Evolutionary conservation across 2,113 vertebrate genomes (phyloP).

Genomic region (Balaenoptera acutorostrata): DNA sequence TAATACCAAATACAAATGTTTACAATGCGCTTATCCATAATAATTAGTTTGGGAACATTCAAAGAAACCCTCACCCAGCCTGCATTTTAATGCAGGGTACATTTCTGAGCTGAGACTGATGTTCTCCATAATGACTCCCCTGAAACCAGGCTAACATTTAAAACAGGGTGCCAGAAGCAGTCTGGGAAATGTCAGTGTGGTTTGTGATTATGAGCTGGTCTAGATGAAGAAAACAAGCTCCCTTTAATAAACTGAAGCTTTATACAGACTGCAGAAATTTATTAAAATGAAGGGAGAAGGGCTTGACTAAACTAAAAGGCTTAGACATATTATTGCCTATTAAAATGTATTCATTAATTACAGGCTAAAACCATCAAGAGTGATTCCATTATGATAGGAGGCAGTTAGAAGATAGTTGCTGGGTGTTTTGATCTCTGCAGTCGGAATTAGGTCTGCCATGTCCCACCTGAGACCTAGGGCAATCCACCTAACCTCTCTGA

Average conservation of each 20-base stretch:
- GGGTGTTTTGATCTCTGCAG: neutral
- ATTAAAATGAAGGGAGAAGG: slow-evolving; percentile 22
- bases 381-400: neutral
- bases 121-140: neutral
- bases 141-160: slow-evolving; percentile 58
- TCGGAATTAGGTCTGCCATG: neutral
- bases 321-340: slow-evolving; percentile 8
- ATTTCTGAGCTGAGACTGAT: slow-evolving; percentile 28
- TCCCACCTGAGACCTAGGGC: neutral
- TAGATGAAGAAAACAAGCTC: slow-evolving; percentile 51
- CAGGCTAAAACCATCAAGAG: neutral
- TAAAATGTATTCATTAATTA: slow-evolving; percentile 47
- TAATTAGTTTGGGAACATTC: slow-evolving; percentile 16
- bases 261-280: neutral
- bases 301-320: neutral
- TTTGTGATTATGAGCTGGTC: neutral
- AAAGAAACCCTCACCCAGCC: slow-evolving; percentile 6
- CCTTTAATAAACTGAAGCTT: slow-evolving; percentile 12
- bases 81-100: slow-evolving; percentile 34
- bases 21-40: neutral
- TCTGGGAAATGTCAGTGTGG: slow-evolving; percentile 46
- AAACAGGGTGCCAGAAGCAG: slow-evolving; percentile 53
- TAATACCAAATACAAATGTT: neutral
- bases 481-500: neutral
- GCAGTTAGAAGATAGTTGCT: neutral